A percentile compares a stretch with the other conserved stretches of the same genome.
Conservation (phyloP, 2,797 vertebrate species). For the Pempheris klunzingeri region DNA sequence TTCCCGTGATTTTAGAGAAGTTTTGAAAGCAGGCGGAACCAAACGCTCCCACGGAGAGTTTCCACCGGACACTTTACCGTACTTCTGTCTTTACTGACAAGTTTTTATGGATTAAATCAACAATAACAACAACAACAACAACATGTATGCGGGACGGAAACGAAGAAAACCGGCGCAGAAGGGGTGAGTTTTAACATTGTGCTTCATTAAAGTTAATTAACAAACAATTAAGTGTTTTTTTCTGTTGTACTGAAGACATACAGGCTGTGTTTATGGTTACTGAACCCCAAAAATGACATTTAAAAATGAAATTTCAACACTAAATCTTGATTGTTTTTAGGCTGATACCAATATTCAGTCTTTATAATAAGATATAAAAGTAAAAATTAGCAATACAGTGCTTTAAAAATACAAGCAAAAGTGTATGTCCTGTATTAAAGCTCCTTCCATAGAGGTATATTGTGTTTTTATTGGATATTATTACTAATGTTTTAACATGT, state of each 20-base stretch:
- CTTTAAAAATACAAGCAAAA: too few relatives aligned
- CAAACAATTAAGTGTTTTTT: too few relatives aligned
- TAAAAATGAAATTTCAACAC: neutral
- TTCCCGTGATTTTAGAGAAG: too few relatives aligned
- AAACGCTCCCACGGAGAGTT: too few relatives aligned
- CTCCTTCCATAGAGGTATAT: too few relatives aligned
- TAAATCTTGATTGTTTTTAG: neutral
- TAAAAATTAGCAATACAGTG: too few relatives aligned
- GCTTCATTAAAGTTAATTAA: neutral
- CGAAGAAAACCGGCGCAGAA: conserved; percentile 84
- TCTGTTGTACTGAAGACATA: too few relatives aligned
- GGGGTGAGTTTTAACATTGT: conserved; percentile 67
- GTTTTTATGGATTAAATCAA: conserved; percentile 31
- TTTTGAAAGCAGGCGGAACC: too few relatives aligned
- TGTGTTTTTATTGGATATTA: too few relatives aligned
- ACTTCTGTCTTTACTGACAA: too few relatives aligned
- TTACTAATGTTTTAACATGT: too few relatives aligned
- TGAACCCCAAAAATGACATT: neutral
- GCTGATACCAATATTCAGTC: neutral
- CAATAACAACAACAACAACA: neutral
- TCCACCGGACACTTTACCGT: neutral
- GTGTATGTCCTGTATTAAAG: too few relatives aligned
- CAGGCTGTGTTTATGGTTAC: neutral
- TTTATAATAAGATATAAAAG: neutral
- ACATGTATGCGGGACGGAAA: conserved; percentile 81